Evolutionary conservation across 2,797 vertebrate species (phyloP), one percentile per base, ranked within the genome.

Genomic region (Lepilemur septentrionalis): DNA sequence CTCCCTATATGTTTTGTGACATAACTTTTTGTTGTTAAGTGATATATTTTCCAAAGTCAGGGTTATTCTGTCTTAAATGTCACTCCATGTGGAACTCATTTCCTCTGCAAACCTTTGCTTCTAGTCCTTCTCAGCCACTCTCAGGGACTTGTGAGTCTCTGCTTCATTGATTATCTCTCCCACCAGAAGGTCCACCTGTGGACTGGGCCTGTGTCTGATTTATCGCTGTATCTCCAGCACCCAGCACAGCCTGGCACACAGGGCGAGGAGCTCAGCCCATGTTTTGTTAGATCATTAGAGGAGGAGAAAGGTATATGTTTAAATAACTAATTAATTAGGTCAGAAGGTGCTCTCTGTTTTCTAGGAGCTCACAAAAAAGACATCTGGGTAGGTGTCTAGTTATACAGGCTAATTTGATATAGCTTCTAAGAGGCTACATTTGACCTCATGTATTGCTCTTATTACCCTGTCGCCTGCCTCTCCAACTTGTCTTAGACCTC

Each of bases 51-150:
- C n/a, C 65, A 61, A 84, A 87, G 48, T 94, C 55, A 86, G 50
- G 84, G 61, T 83, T 95, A 70, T 69, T 82, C 43, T 75, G 20
- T 59, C 30, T 91, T 91, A 93, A 92, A 70, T 92, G 15, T 80
- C 73, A 93, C n/a, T 4, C 14, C 46, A 55, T 22, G n/a, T 72
- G 43, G 32, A 89, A 90, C 46, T 69, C 48, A 87, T 95, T 89
- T 70, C 63, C n/a, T 92, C 41, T 13, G 83, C 10, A 80, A 75
- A 78, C 20, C 11, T 94, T 89, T 94, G 23, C 84, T 84, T 89
- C 57, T 89, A 69, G 23, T 50, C 13, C 55, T 57, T 95, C 46
- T 95, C 75, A 76, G 69, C 30, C 46, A 22, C 41, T 69, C 82
- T 96, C 1, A 2, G 82, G 80, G 83, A 48, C 59, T 88, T 83